phyloP scores from a whole-genome alignment of 2,113 vertebrate species.

The Caracal caracal region DNA sequence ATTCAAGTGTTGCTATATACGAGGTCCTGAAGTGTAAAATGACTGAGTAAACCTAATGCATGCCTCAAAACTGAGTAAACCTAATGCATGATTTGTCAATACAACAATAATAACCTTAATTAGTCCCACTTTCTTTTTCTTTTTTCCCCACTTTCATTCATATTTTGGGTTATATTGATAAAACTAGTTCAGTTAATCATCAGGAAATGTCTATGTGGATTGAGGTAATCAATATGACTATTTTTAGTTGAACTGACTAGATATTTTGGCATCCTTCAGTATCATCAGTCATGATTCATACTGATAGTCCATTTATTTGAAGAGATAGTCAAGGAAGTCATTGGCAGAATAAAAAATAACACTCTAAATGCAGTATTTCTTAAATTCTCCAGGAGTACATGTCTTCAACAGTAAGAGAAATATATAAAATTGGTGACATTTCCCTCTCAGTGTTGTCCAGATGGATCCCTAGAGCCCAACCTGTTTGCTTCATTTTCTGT shows the following conservation, averaged over 20 bases:
- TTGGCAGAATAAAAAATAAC: neutral
- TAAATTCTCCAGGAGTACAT: conserved; percentile 7
- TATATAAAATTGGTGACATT: conserved; percentile 37
- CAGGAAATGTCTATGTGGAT: neutral
- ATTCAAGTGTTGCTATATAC: neutral
- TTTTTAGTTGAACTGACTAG: neutral
- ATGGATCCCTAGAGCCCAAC: neutral
- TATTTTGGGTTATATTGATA: neutral
- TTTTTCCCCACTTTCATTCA: neutral
- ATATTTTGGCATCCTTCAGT: neutral
- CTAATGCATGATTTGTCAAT: neutral
- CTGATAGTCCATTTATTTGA: neutral
- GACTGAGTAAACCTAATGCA: neutral
- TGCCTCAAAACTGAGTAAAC: neutral
- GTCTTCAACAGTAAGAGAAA: neutral
- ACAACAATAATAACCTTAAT: neutral
- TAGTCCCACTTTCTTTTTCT: neutral
- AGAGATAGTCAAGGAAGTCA: neutral
- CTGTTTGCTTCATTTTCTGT: neutral
- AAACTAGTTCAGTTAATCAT: neutral
- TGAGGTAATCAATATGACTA: neutral
- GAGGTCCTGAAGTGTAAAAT: neutral
- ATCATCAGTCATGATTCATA: neutral
- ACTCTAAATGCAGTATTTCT: neutral
- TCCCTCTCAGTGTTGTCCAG: neutral